Evolutionary conservation across 1,140 invertebrate genomes (phyloP).

Genomic region (Aphidius gifuensis): DNA sequence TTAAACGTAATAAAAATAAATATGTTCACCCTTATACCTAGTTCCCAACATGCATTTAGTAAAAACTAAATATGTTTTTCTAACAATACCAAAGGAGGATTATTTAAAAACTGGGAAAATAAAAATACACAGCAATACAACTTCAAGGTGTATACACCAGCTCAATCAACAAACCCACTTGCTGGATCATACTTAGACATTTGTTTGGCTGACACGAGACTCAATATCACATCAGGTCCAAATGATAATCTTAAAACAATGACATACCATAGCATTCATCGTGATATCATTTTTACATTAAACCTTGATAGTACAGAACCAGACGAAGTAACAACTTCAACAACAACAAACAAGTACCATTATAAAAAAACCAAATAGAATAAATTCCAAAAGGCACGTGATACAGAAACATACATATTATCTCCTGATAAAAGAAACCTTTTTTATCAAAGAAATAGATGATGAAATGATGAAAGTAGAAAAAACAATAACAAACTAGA

Average conservation of each 20-base stretch:
- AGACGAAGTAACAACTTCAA: too few relatives aligned
- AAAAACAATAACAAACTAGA: too few relatives aligned
- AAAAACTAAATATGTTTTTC: too few relatives aligned
- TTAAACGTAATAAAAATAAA: too few relatives aligned
- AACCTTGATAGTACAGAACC: neutral
- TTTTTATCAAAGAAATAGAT: slow-evolving; percentile 13
- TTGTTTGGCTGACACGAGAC: neutral
- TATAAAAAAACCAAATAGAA: slow-evolving; percentile 20
- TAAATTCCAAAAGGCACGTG: slow-evolving; percentile 5
- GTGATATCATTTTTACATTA: slow-evolving; percentile 2
- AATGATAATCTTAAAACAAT: slow-evolving; percentile 7
- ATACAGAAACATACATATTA: neutral
- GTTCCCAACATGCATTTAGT: too few relatives aligned
- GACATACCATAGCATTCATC: slow-evolving; percentile 16
- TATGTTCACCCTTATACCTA: too few relatives aligned
- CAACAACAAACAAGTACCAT: neutral
- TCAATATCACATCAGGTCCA: neutral
- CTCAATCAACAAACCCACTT: neutral
- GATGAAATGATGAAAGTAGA: neutral
- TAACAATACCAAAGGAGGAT: too few relatives aligned
- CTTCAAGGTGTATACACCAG: neutral
- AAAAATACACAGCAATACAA: too few relatives aligned
- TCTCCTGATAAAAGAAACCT: slow-evolving; percentile 11
- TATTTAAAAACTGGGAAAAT: too few relatives aligned
- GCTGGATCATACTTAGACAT: slow-evolving; percentile 4